phyloP scores from a whole-genome alignment of 2,888 invertebrate species.

The Alitta virens region DNA sequence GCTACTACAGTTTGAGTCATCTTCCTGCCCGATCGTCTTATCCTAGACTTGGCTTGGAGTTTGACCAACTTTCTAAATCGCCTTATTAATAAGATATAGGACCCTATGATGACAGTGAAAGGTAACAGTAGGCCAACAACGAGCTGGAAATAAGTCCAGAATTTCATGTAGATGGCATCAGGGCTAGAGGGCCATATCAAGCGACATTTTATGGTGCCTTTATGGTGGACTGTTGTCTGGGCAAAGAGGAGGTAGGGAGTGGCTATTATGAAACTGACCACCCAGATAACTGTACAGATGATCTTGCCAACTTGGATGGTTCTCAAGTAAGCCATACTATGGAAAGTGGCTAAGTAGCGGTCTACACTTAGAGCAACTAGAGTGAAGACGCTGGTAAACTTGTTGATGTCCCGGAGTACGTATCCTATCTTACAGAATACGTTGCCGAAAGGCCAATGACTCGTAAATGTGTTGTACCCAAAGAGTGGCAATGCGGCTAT shows the following conservation, averaged over 20 bases:
- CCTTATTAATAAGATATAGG: slow-evolving; percentile 12
- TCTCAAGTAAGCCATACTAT: slow-evolving; percentile 10
- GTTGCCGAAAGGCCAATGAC: slow-evolving; percentile 13
- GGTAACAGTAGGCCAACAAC: slow-evolving; percentile 14
- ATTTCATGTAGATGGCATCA: slow-evolving; percentile 4
- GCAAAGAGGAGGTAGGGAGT: slow-evolving; percentile 19
- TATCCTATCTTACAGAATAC: slow-evolving; percentile 22
- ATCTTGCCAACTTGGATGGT: slow-evolving; percentile 15
- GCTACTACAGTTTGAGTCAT: slow-evolving; percentile 25
- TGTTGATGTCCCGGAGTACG: slow-evolving; percentile 19
- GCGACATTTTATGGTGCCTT: slow-evolving; percentile 5
- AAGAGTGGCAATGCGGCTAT: slow-evolving; percentile 18
- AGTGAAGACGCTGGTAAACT: slow-evolving; percentile 22
- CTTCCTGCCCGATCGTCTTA: slow-evolving; percentile 2
- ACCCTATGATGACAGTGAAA: slow-evolving; percentile 6
- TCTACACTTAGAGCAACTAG: slow-evolving; percentile 25
- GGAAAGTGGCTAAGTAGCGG: slow-evolving; percentile 23
- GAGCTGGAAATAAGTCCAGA: slow-evolving; percentile 18
- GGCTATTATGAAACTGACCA: slow-evolving; percentile 8
- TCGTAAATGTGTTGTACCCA: slow-evolving; percentile 20
- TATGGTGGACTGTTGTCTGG: neutral
- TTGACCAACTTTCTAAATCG: neutral
- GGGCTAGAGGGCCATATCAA: slow-evolving; percentile 10
- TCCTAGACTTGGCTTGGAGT: neutral
- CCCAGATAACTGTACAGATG: slow-evolving; percentile 16